phyloP scores from a whole-genome alignment of 2,888 invertebrate species.

The Formica aserva region DNA sequence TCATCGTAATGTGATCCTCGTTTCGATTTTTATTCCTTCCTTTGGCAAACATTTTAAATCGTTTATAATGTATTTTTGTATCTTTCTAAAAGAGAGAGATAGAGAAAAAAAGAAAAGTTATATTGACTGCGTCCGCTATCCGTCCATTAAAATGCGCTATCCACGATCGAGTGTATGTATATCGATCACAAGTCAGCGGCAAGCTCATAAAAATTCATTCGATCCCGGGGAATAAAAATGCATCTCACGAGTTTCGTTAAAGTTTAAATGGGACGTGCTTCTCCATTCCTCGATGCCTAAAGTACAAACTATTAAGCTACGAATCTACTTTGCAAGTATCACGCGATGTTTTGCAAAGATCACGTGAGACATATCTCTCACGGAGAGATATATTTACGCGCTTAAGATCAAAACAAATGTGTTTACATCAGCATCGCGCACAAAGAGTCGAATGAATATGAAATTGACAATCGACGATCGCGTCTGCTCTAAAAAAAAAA shows the following conservation, averaged over 20 bases:
- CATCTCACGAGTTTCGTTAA: slow-evolving; percentile 48
- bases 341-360: slow-evolving; percentile 1
- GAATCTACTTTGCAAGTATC: background rate
- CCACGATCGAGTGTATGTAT: slow-evolving; percentile 37
- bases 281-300: slow-evolving; percentile 3
- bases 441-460: background rate
- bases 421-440: background rate
- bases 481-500: background rate
- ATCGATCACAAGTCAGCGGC: slow-evolving; percentile 51
- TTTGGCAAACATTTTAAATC: slow-evolving; percentile 2
- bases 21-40: background rate
- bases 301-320: slow-evolving; percentile 18
- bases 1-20: background rate
- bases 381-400: slow-evolving; percentile 1
- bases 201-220: slow-evolving; percentile 50
- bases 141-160: slow-evolving; percentile 47
- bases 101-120: background rate
- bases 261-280: slow-evolving; percentile 44
- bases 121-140: slow-evolving; percentile 12
- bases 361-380: background rate
- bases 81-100: background rate
- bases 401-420: slow-evolving; percentile 1
- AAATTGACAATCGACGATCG: background rate
- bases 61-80: slow-evolving; percentile 20
- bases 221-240: slow-evolving; percentile 45